Conservation (phyloP, 2,888 invertebrate species). For the Polyommatus icarus region DNA sequence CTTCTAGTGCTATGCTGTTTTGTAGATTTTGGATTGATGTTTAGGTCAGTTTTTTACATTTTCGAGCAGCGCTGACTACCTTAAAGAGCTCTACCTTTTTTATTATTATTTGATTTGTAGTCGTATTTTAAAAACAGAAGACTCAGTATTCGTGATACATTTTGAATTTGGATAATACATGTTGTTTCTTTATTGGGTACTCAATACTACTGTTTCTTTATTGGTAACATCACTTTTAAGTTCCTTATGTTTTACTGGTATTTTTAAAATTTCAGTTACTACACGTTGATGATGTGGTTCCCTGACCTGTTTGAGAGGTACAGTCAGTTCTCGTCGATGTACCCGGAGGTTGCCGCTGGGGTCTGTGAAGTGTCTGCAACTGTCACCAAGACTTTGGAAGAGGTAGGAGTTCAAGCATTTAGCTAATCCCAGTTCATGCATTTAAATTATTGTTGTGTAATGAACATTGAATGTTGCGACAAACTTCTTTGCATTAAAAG, state of each 20-base stretch:
- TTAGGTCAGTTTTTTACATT: constrained; percentile 62
- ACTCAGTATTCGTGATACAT: too few relatives aligned
- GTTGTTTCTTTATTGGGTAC: not conserved
- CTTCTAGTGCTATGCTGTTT: constrained; percentile 78
- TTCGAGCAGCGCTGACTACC: not conserved
- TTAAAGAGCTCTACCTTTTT: not conserved
- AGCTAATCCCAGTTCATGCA: not conserved
- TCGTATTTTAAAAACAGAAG: too few relatives aligned
- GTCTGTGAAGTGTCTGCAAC: constrained; percentile 79
- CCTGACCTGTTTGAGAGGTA: constrained; percentile 84
- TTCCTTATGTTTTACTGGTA: not conserved
- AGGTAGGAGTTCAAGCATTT: constrained; percentile 42
- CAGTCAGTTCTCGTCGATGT: constrained; percentile 71
- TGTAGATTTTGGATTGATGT: constrained; percentile 82
- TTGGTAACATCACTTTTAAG: too few relatives aligned
- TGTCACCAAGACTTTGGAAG: constrained; percentile 52
- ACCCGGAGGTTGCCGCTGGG: constrained; percentile 67
- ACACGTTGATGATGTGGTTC: constrained; percentile 85
- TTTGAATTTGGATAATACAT: not conserved
- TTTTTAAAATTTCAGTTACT: constrained; percentile 67
- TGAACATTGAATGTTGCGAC: not conserved
- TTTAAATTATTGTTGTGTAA: not conserved
- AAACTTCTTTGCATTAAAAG: too few relatives aligned
- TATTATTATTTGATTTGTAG: not conserved
- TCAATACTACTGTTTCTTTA: too few relatives aligned